Base-by-base conservation (phyloP, 1,140 invertebrate genomes). In the Drosophila erecta region DNA sequence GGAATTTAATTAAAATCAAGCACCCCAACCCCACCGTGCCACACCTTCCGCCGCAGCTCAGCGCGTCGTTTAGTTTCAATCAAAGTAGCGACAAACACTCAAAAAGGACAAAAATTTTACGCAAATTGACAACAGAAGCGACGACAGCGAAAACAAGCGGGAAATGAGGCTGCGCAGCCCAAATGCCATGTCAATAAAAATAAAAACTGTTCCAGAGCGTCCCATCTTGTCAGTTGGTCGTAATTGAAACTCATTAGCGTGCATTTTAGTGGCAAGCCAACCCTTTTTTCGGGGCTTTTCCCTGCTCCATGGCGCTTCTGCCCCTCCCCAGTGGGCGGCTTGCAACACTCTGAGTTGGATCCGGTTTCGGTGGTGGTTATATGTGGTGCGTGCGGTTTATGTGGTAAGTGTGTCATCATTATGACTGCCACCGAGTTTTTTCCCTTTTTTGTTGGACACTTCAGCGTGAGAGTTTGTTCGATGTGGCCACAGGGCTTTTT, bases 241-340 rank as follows among this genome's bases (percentile, higher is more conserved):
- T 90, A 90, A 90, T 90, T 90, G 83, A 90, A 90, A 90, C 87
- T 90, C 87, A 90, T 90, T 90, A 90, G 84, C 84, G 84, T 89
- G 84, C 84, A 87, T 87, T 87, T 87, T 87, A 89, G 83, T 83
- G 83, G 83, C 83, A 65, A 40, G 61, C 30, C 67, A 81, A 89
- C 84, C 84, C 83, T 87, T 86, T 81, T 66, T 64, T 22, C 12
- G 70, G 56, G 27, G 38, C 6, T 40, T 65, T 65, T n/a, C 22
- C 17, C 10, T 14, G 17, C 6, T 56, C 20, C 47, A 40, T 6
- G 30, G 47, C 41, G 15, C 37, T 38, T 43, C 30, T 24, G 43
- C n/a, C 12, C 27, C 10, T 38, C 27, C 22, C 15, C 60, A 4
- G 65, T 64, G 60, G 66, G 55, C 54, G 57, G 56, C 57, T 38